Conservation (phyloP, 2,888 invertebrate genomes). For the Nycteola revayana region DNA sequence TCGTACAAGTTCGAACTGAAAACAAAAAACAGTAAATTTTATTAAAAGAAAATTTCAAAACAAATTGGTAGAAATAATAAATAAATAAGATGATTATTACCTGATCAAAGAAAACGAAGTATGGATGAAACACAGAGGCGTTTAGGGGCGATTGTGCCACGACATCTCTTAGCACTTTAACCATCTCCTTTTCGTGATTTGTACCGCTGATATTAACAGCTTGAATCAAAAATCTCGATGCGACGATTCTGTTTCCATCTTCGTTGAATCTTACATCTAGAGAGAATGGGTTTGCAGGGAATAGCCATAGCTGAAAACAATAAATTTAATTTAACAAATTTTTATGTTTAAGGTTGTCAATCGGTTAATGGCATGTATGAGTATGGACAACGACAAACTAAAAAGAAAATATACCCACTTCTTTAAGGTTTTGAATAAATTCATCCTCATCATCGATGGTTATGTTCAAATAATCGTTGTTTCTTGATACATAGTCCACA, state of each 20-base stretch:
- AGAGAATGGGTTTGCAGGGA: conserved; percentile 89
- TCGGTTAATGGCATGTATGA: no score
- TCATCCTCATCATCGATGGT: conserved; percentile 87
- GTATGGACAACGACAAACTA: background rate
- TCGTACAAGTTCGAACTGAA: conserved; percentile 92
- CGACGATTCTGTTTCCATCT: conserved; percentile 87
- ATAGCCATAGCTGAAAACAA: conserved; percentile 86
- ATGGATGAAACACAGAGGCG: conserved; percentile 96
- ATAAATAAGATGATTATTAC: conserved; percentile 52
- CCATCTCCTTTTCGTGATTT: conserved; percentile 96
- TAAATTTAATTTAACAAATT: background rate
- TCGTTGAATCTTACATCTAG: conserved; percentile 93
- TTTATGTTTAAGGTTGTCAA: no score
- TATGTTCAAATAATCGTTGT: conserved; percentile 89
- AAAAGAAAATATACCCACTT: conserved; percentile 66
- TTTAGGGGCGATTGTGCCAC: conserved; percentile 90
- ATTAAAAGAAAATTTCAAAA: background rate
- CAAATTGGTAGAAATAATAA: background rate
- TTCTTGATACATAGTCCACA: conserved; percentile 87
- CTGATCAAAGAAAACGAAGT: conserved; percentile 97
- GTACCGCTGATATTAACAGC: conserved; percentile 94
- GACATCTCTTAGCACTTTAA: conserved; percentile 88
- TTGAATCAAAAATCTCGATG: conserved; percentile 93
- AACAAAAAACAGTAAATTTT: conserved; percentile 37
- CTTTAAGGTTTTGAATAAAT: conserved; percentile 89